Evolutionary conservation across 2,888 invertebrate genomes (phyloP), one percentile per base, ranked within the genome.

Genomic region (Cosmopolites sordidus): DNA sequence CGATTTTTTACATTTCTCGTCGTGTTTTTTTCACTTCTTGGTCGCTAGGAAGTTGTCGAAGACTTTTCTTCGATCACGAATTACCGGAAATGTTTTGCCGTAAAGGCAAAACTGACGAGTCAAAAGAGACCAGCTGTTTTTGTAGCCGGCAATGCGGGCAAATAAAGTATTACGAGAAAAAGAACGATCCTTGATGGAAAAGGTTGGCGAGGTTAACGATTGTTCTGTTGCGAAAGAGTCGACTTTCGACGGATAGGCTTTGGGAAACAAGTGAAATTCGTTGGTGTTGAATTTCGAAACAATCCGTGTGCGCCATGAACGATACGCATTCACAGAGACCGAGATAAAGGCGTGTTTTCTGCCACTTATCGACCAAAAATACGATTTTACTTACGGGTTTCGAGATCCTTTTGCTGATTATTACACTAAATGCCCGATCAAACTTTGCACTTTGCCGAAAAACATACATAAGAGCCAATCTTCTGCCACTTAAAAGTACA

Each of bases 401-500:
- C 33, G 48, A 46, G 51, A 29, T 42, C 48, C 37, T 46, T 56
- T 51, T 56, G 22, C 41, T 44, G 54, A 44, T 43, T 48, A 52
- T 44, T 54, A 41, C 45, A 58, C 51, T 40, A 51, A 54, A 50
- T 44, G 48, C 45, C 52, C 51, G 33, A 48, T 52, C 52, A 37
- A 53, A 50, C 39, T 45, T 48, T 51, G 48, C 58, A 62, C 59
- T 60, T 56, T 54, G 51, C 51, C 55, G 56, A 57, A 66, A 66
- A 65, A 64, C 65, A 64, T 65, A 46, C 58, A 63, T 60, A 59
- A 62, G 61, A 59, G 62, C 65, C 63, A 63, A 66, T 64, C 64
- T 64, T 62, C 59, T 55, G 56, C 60, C 63, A 64, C 64, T 59
- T 61, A 60, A n/a, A 60, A 58, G 59, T 51, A 60, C 63, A 63